Base-by-base conservation (phyloP, 2,113 vertebrate genomes). In the Accipiter virgatus region DNA sequence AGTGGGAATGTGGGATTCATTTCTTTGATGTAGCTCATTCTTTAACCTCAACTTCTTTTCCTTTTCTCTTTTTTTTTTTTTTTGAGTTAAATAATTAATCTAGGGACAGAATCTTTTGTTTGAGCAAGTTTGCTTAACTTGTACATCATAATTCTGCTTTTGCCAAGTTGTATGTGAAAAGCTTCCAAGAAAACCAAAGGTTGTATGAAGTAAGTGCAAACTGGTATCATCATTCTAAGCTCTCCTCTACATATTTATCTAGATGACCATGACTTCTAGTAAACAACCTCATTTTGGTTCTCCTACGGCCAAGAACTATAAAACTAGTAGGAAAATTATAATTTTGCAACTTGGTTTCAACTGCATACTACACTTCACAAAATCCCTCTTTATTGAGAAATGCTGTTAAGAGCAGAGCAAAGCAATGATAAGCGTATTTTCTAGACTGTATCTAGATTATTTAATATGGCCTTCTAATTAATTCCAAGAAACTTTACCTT, bases 311-410 rank as follows among this genome's bases (percentile, higher is more conserved):
- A 95, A 90, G 86, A 93, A 89, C 82, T 95, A 90, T 72, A 95
- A 92, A 52, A 53, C 66, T 94, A 78, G 88, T 78, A 97, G 74
- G 42, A 75, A 86, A 87, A 85, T 55, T 72, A 7, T 11, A 72
- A 79, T 45, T 96, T 92, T 96, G 68, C 71, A 78, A 90, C 58
- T 67, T 59, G 7, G 1, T 73, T 88, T 93, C 81, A 94, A 58
- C 84, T 90, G 93, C 93, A 94, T 62, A 88, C 66, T 78, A 71
- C 70, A 88, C 93, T 94, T 95, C 84, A 90, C 58, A 97, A 93
- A 97, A 96, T 55, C 42, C n/a, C 56, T 81, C 71, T 95, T 96
- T 92, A 96, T 80, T 95, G 81, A 97, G 68, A 88, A 96, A 95
- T 95, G 78, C 70, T 94, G 72, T 94, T 96, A 93, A 86, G 71